phyloP scores from a whole-genome alignment of 2,113 vertebrate genomes.

The Varanus salvator region DNA sequence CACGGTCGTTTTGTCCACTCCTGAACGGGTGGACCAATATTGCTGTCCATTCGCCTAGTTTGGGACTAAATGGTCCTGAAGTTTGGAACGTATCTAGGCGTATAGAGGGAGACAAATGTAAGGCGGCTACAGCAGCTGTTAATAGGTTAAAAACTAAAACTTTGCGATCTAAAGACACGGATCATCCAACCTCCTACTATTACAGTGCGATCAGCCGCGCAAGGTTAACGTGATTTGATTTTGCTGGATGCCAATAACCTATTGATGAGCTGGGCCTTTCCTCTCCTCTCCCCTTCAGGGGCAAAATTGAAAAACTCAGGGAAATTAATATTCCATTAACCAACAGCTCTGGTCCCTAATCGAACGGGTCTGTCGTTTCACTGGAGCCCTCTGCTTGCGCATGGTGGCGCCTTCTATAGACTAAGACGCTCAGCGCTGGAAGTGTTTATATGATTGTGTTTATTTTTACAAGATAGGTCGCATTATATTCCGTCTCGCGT shows the following conservation, averaged over 20 bases:
- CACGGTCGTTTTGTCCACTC: too few relatives aligned
- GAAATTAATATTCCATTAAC: not conserved
- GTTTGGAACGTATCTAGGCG: not conserved
- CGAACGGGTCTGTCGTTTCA: not conserved
- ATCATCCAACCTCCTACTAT: not conserved
- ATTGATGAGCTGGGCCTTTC: conserved; percentile 31
- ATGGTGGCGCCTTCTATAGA: not conserved
- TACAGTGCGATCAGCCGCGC: conserved; percentile 2
- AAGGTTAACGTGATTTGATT: conserved; percentile 57
- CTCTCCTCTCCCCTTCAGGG: conserved; percentile 37
- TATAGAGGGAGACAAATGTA: not conserved
- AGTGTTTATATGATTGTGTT: too few relatives aligned
- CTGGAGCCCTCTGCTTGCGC: not conserved
- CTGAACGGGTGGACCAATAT: not conserved
- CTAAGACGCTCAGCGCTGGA: not conserved
- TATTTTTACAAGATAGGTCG: not conserved
- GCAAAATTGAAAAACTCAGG: conserved; percentile 25
- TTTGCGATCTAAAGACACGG: not conserved
- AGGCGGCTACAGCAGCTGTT: not conserved
- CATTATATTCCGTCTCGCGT: not conserved
- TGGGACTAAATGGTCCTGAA: not conserved
- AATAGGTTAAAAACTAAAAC: not conserved
- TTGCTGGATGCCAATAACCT: conserved; percentile 35
- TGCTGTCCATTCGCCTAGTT: too few relatives aligned
- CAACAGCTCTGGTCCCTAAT: not conserved